phyloP scores from a whole-genome alignment of 2,113 vertebrate species.

The Australoheros scitulus region DNA sequence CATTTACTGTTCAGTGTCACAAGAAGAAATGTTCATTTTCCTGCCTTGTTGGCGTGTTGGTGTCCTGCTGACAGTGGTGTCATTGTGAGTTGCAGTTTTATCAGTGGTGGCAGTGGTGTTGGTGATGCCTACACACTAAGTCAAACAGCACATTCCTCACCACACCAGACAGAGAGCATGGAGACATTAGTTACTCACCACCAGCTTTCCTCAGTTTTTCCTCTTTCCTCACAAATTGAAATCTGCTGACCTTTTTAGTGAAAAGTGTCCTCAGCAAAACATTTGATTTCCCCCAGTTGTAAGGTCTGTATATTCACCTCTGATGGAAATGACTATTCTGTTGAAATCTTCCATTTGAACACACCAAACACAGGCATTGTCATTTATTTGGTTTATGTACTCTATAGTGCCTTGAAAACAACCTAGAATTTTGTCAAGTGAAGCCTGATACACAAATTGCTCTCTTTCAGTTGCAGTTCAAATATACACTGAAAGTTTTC shows the following conservation, averaged over 20 bases:
- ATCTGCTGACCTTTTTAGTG: neutral
- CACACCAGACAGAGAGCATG: constrained; percentile 31
- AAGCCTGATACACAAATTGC: neutral
- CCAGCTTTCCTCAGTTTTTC: neutral
- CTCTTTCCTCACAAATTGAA: neutral
- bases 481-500: neutral
- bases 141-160: constrained; percentile 39
- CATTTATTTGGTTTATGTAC: neutral
- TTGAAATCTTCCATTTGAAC: neutral
- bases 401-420: neutral
- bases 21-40: neutral
- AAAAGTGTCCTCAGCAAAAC: neutral
- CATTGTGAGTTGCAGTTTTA: constrained; percentile 43
- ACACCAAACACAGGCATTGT: neutral
- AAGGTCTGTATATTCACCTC: neutral
- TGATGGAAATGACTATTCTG: neutral
- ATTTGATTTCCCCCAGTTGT: neutral
- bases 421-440: too few species aligned
- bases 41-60: neutral
- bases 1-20: neutral
- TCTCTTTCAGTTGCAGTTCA: neutral
- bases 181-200: constrained; percentile 4
- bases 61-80: constrained; percentile 9
- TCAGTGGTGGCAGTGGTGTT: neutral
- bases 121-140: neutral